These are phyloP conservation scores for Buteo buteo DNA, from an alignment of 2,113 vertebrate genomes.

Conservation along the genomic window DNA sequence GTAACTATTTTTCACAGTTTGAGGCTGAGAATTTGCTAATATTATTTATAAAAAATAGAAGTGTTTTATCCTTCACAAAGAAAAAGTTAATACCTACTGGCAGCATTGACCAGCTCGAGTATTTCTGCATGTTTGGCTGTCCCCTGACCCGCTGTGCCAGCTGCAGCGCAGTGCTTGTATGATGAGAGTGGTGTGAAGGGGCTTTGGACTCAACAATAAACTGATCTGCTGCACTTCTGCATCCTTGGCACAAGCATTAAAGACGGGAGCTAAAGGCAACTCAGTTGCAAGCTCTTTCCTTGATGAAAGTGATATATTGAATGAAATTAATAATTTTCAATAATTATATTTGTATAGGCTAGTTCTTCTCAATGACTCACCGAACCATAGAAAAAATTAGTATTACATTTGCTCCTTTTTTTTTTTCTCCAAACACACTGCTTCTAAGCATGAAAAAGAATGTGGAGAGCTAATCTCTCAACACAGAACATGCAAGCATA, in stretches of 20 bases:
- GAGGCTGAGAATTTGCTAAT: background rate
- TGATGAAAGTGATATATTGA: background rate
- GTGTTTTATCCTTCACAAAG: background rate
- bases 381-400: background rate
- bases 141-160: fast-evolving
- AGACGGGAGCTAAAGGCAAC: background rate
- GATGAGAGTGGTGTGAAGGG: fast-evolving
- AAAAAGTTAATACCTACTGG: background rate
- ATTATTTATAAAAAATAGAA: fast-evolving
- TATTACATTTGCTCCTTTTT: fast-evolving
- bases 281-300: background rate
- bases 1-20: background rate
- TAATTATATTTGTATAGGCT: background rate
- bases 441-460: background rate
- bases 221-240: background rate
- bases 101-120: fast-evolving
- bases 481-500: fast-evolving
- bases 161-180: fast-evolving
- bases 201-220: background rate
- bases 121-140: background rate
- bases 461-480: background rate
- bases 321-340: background rate
- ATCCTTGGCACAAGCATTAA: fast-evolving
- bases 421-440: background rate
- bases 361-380: background rate